phyloP scores from a whole-genome alignment of 2,888 invertebrate genomes.

The Magallana nippona region DNA sequence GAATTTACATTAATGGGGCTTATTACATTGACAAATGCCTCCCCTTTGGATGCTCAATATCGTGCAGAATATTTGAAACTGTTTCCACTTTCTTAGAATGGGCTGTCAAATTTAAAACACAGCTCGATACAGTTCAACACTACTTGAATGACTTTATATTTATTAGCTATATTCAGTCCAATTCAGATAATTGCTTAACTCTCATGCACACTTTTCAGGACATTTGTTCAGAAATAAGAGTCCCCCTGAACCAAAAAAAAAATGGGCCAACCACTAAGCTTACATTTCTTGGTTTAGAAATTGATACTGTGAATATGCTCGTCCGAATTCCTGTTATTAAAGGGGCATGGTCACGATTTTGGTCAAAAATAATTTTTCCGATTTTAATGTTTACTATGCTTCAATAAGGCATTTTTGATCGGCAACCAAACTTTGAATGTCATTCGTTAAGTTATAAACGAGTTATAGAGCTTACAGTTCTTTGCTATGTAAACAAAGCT shows the following conservation, averaged over 20 bases:
- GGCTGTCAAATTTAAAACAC: neutral
- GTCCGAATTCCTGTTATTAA: neutral
- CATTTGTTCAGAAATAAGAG: conserved; percentile 24
- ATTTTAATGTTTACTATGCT: too few relatives aligned
- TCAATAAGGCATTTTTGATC: too few relatives aligned
- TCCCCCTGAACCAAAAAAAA: conserved; percentile 30
- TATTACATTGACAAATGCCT: conserved; percentile 3
- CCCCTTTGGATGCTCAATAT: neutral
- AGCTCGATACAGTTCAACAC: neutral
- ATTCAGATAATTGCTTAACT: neutral
- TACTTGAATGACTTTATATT: conserved; percentile 30
- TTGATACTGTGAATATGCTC: conserved; percentile 26
- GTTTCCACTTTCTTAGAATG: neutral
- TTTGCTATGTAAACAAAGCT: too few relatives aligned
- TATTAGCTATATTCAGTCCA: neutral
- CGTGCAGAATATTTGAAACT: neutral
- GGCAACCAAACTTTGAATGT: too few relatives aligned
- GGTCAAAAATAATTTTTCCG: too few relatives aligned
- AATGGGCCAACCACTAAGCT: conserved; percentile 10
- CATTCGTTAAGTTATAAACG: too few relatives aligned
- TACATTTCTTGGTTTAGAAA: conserved; percentile 35
- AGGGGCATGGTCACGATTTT: too few relatives aligned
- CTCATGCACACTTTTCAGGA: neutral
- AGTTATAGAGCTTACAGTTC: too few relatives aligned
- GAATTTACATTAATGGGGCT: neutral